Percentiles rank a stretch among this genome's conserved stretches.
phyloP scores from a whole-genome alignment of 2,113 vertebrate genomes.

The Polypterus senegalus region DNA sequence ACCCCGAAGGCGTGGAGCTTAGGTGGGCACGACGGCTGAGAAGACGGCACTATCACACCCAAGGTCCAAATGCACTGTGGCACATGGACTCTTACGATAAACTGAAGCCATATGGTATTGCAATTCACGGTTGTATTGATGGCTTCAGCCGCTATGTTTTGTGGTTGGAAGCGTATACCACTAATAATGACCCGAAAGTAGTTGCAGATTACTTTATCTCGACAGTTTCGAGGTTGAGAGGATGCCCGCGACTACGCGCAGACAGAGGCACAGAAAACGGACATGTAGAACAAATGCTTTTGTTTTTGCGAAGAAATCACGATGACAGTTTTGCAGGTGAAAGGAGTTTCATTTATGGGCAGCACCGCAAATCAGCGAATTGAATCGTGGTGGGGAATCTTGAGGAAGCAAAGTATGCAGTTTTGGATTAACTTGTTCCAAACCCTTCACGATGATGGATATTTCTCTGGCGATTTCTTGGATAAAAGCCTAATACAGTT shows the following conservation, averaged over 20 bases:
- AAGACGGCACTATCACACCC: background rate
- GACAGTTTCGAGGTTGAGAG: background rate
- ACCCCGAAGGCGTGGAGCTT: too few relatives aligned
- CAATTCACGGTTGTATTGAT: slow-evolving; percentile 5
- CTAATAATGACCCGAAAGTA: slow-evolving; percentile 6
- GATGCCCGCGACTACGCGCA: slow-evolving; percentile 8
- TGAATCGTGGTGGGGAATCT: slow-evolving; percentile 9
- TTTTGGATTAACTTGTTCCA: slow-evolving; percentile 14
- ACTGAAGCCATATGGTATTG: slow-evolving; percentile 6
- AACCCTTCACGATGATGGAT: slow-evolving; percentile 12
- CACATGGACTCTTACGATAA: slow-evolving; percentile 5
- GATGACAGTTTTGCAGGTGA: background rate
- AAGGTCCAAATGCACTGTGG: background rate
- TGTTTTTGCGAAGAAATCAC: slow-evolving; percentile 1
- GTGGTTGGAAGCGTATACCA: slow-evolving; percentile 9
- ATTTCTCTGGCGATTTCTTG: slow-evolving; percentile 11
- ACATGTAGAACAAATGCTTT: background rate
- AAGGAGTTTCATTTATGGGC: slow-evolving; percentile 9
- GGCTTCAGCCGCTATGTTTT: background rate
- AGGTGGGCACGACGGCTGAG: background rate
- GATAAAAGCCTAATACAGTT: slow-evolving; percentile 12
- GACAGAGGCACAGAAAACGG: slow-evolving; percentile 10
- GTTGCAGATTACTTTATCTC: slow-evolving; percentile 3
- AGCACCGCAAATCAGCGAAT: slow-evolving; percentile 10
- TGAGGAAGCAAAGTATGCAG: slow-evolving; percentile 10